Conservation (phyloP, 2,888 invertebrate species). For the Helicoverpa assulta region DNA sequence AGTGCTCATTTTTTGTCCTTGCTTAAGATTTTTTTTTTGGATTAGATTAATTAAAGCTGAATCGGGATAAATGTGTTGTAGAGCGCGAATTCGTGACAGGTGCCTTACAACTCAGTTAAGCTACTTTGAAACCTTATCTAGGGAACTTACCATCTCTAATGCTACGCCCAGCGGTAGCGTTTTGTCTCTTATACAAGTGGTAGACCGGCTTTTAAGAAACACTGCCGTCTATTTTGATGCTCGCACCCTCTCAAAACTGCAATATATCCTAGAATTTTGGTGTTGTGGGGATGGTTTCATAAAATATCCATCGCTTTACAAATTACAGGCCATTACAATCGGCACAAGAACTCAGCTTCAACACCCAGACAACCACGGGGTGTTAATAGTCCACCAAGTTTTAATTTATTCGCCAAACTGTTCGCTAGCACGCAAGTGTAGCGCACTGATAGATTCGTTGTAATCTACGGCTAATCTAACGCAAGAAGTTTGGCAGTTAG, state of each 20-base stretch:
- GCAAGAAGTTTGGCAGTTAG: slow-evolving; percentile 47
- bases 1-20: slow-evolving; percentile 32
- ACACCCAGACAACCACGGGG: slow-evolving; percentile 38
- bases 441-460: slow-evolving; percentile 54
- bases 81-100: no score
- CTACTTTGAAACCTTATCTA: no score
- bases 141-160: no score
- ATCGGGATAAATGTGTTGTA: no score
- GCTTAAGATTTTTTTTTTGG: slow-evolving; percentile 8
- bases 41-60: neutral
- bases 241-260: no score
- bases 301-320: slow-evolving; percentile 40
- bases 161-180: no score
- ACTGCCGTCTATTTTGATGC: no score
- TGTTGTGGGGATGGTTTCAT: no score
- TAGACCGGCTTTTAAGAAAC: no score
- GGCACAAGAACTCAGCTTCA: slow-evolving; percentile 22
- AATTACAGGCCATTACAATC: slow-evolving; percentile 42
- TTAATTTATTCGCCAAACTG: slow-evolving; percentile 70
- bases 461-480: slow-evolving; percentile 49
- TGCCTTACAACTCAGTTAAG: no score
- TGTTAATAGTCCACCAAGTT: slow-evolving; percentile 61
- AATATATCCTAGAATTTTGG: no score
- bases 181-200: no score
- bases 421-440: slow-evolving; percentile 53